Conservation (phyloP, 2,113 vertebrate genomes). For the Junco hyemalis region DNA sequence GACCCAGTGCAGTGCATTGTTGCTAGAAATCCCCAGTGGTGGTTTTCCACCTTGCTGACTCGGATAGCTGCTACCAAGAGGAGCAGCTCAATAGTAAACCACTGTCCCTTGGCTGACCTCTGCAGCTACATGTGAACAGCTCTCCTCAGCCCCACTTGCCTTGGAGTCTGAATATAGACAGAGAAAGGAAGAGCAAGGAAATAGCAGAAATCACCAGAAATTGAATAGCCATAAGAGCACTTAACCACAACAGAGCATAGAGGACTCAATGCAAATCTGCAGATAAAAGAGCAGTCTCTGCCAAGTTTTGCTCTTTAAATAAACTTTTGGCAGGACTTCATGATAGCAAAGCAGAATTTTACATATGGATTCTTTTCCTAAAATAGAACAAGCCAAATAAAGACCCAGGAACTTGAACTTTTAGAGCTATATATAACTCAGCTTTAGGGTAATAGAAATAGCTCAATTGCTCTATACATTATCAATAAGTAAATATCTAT, state of each 20-base stretch:
- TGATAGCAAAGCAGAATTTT: constrained; percentile 5
- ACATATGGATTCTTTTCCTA: background rate
- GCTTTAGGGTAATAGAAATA: background rate
- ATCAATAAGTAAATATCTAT: background rate
- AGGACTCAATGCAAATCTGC: background rate
- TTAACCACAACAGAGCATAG: background rate
- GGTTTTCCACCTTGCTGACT: background rate
- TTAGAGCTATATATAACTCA: background rate
- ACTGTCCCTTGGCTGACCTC: constrained; percentile 26
- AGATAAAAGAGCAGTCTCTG: background rate
- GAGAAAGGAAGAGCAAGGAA: background rate
- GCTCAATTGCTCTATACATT: background rate
- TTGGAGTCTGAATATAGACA: background rate
- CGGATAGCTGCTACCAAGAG: background rate
- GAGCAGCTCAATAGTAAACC: background rate
- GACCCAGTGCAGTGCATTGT: accelerated
- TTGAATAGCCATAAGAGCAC: background rate
- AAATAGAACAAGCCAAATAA: constrained; percentile 3
- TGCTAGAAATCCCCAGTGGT: background rate
- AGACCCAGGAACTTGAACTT: background rate
- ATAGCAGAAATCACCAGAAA: background rate
- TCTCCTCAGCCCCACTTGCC: background rate
- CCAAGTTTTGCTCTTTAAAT: constrained; percentile 3
- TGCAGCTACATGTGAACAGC: background rate
- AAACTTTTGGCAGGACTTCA: background rate